Conservation (phyloP, 2,113 vertebrate species). For the Python bivittatus region DNA sequence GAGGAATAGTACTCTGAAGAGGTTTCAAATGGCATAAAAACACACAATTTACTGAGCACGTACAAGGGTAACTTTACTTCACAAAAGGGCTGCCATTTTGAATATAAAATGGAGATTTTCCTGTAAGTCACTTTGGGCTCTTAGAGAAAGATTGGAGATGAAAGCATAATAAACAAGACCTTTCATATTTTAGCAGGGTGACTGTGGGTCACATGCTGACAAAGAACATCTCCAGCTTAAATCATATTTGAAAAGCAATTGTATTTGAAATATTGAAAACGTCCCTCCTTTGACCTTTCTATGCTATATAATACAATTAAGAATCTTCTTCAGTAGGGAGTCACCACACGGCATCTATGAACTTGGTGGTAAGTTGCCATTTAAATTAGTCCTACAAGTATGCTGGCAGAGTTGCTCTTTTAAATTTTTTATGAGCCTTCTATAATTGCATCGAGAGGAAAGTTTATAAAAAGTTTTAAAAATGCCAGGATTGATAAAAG, state of each 20-base stretch:
- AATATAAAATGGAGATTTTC: background rate
- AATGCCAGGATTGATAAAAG: conserved; percentile 15
- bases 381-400: background rate
- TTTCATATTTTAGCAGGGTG: background rate
- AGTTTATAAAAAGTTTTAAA: conserved; percentile 23
- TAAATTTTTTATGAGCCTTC: background rate
- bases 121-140: background rate
- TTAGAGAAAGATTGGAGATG: background rate
- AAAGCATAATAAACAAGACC: background rate
- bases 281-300: background rate
- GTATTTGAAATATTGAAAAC: background rate
- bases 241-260: background rate
- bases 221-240: background rate
- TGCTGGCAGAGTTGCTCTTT: background rate
- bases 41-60: background rate
- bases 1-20: background rate
- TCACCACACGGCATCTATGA: background rate
- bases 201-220: background rate
- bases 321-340: background rate
- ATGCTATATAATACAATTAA: background rate
- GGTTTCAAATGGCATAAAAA: background rate
- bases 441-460: background rate
- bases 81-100: background rate
- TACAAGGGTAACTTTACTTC: background rate
- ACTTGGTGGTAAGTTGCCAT: background rate